phyloP scores from a whole-genome alignment of 92 coral and sea anemone species.

The Heliopora coerulea region DNA sequence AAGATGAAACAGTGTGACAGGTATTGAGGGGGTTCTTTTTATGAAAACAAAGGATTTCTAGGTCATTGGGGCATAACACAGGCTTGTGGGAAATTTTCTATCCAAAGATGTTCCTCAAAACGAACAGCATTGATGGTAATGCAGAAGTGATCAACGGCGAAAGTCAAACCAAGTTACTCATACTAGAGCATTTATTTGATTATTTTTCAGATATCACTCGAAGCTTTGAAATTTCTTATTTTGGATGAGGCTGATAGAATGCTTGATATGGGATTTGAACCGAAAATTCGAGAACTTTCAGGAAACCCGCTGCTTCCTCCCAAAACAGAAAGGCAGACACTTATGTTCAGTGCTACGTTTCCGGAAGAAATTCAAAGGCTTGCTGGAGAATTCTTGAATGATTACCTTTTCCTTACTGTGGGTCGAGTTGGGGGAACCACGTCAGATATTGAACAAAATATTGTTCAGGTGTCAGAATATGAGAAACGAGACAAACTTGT shows the following conservation, averaged over 20 bases:
- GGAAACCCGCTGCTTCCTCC: constrained; percentile 65
- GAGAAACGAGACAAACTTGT: constrained; percentile 89
- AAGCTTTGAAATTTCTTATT: constrained; percentile 67
- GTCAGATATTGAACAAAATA: constrained; percentile 88
- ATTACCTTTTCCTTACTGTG: constrained; percentile 89
- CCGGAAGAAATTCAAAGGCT: constrained; percentile 91
- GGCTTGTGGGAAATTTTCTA: too few relatives aligned
- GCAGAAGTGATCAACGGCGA: too few relatives aligned
- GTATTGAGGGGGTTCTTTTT: too few relatives aligned
- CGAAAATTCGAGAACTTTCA: constrained; percentile 67
- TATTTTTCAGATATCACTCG: constrained; percentile 61
- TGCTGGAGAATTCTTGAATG: constrained; percentile 86
- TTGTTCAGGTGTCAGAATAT: constrained; percentile 80
- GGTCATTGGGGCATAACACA: too few relatives aligned
- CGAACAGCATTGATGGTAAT: too few relatives aligned
- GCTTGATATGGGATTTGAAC: constrained; percentile 98
- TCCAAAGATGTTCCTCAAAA: too few relatives aligned
- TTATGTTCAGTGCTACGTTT: constrained; percentile 97
- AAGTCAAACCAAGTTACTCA: too few relatives aligned
- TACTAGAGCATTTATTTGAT: too few relatives aligned
- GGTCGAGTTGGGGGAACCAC: constrained; percentile 99
- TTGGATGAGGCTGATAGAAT: constrained; percentile 98
- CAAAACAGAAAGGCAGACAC: constrained; percentile 78
- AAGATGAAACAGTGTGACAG: too few relatives aligned
- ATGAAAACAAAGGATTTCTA: too few relatives aligned